Percentiles rank a stretch among this genome's conserved stretches.
Evolutionary conservation across 2,797 vertebrate species (phyloP).

Genomic region (Thalassophryne amazonica): DNA sequence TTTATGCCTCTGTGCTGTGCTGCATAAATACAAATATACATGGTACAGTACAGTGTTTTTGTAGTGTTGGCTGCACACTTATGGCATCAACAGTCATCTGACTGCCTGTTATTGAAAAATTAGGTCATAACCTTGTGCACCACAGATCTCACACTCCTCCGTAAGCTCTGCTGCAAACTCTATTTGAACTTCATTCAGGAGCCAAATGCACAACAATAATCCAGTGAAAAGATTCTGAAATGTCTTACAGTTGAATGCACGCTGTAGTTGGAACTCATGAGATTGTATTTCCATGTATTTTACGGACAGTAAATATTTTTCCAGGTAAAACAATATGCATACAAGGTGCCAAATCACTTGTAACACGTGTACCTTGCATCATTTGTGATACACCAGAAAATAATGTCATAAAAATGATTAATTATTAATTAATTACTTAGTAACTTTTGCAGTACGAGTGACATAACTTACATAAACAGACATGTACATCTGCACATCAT

Average conservation of each 20-base stretch:
- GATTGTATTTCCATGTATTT: not conserved
- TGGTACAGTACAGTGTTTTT: no score
- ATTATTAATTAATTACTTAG: no score
- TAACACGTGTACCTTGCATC: no score
- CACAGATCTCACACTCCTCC: constrained; percentile 28
- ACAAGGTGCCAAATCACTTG: no score
- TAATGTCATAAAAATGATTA: no score
- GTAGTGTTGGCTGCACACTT: not conserved
- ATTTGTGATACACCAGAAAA: no score
- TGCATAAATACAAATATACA: not conserved
- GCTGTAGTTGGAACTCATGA: not conserved
- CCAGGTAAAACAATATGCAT: no score
- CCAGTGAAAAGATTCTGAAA: constrained; percentile 12
- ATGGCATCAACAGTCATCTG: not conserved
- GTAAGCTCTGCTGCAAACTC: constrained; percentile 65
- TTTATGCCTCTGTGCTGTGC: not conserved
- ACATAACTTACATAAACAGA: no score
- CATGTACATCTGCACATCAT: no score
- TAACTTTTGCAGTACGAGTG: no score
- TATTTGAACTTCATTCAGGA: constrained; percentile 60
- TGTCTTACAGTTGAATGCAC: constrained; percentile 5
- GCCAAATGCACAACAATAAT: constrained; percentile 28
- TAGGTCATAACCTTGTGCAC: constrained; percentile 49
- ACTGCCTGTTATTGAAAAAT: constrained; percentile 39
- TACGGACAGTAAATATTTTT: no score